Base-by-base conservation (phyloP, 2,888 invertebrate genomes). In the Clepsis dumicolana region DNA sequence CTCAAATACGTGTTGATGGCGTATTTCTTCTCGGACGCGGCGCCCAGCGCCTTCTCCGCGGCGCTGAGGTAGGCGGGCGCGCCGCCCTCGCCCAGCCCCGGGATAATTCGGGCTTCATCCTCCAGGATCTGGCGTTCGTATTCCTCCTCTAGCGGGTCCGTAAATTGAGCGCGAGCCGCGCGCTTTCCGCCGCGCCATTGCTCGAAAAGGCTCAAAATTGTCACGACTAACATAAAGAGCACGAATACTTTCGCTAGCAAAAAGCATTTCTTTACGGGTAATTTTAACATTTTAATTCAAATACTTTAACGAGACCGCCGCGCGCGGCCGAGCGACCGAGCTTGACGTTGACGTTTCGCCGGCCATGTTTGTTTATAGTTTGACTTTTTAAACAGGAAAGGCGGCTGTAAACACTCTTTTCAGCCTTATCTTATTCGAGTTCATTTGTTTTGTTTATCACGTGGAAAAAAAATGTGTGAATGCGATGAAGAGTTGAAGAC, bases 1-100 rank as follows among this genome's bases (percentile, higher is more conserved):
- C 98, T 98, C 7, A 98, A 94, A 75, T 98, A 95, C 69, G 97
- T 96, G 85, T 99, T 99, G 73, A 99, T 95, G 1, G 98, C 98
- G 75, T 97, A 96, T 81, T 96, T 96, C 78, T 97, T 96, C 84
- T 97, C 95, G 0, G 97, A 94, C 74, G 95, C 94, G 70, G 97
- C 96, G 1, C 96, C 97, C 81, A 74, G 87, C 48, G 88, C 86
- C 78, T 95, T 95, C 60, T 97, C 97, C 29, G 94, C 91, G 0
- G 96, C 96, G 12, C 93, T 89, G 12, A 98, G 91, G 73, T 91
- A 90, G 0, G 96, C 96, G 0, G 96, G 94, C 14, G 93, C 94
- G 0, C 93, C 98, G 61, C 94, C 93, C 74, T 97, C 96, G 0
- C 98, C 98, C 53, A 98, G 87, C 2, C 96, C 96, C 4, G 94